Percentiles rank a stretch among this genome's conserved stretches.
Evolutionary conservation across 2,113 vertebrate species (phyloP).

Genomic region (Sylvietta virens): DNA sequence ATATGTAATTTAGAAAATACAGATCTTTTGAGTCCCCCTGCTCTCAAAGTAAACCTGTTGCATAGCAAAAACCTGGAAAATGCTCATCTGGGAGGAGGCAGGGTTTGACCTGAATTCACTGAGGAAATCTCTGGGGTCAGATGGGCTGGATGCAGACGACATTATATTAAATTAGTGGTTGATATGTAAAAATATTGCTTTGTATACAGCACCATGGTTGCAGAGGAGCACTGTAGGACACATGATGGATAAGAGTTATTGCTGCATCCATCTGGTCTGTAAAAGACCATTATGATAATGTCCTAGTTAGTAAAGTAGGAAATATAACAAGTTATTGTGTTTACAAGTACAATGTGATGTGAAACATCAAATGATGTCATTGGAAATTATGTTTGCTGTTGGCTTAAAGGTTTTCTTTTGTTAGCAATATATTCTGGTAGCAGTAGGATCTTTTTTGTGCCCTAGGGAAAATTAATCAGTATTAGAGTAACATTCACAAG

Average conservation of each 20-base stretch:
- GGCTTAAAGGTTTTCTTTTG: neutral
- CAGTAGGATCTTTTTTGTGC: neutral
- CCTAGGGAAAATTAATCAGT: neutral
- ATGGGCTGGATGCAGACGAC: neutral
- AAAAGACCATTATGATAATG: neutral
- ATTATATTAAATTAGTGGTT: neutral
- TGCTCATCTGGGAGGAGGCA: neutral
- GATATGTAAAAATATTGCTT: neutral
- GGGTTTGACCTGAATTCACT: neutral
- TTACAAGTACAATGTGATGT: neutral
- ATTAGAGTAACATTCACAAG: neutral
- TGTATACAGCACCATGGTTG: neutral
- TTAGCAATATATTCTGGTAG: neutral
- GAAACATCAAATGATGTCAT: neutral
- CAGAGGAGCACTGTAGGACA: neutral
- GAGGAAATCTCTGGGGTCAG: neutral
- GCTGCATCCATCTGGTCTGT: neutral
- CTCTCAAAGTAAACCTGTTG: constrained; percentile 40
- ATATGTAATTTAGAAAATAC: constrained; percentile 64
- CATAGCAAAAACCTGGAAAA: neutral
- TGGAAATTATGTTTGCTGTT: neutral
- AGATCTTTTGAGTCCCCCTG: neutral
- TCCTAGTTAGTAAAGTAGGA: neutral
- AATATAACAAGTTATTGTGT: neutral
- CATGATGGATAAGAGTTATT: neutral